Evolutionary conservation across 2,888 invertebrate genomes (phyloP).

Genomic region (Volucella inanis): DNA sequence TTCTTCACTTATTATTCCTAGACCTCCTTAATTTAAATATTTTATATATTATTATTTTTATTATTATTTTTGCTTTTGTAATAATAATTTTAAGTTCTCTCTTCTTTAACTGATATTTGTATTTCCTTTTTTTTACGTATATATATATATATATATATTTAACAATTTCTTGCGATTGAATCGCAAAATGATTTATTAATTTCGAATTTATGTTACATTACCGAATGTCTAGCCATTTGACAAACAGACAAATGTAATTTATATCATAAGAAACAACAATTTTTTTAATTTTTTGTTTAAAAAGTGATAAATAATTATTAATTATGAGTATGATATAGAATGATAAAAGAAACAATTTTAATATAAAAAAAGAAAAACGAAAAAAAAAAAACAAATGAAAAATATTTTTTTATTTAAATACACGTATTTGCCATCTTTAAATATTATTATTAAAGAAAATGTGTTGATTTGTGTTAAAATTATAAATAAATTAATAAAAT

Average conservation of each 20-base stretch:
- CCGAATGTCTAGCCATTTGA: conserved; percentile 60
- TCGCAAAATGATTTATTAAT: conserved; percentile 56
- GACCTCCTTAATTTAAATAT: conserved; percentile 49
- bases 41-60: conserved; percentile 30
- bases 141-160: background rate
- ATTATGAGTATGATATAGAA: conserved; percentile 54
- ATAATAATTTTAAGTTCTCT: conserved; percentile 17
- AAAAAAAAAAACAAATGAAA: conserved; percentile 7
- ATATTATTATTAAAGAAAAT: background rate
- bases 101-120: background rate
- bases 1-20: conserved; percentile 56
- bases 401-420: conserved; percentile 50
- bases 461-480: background rate
- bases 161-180: conserved; percentile 49
- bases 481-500: conserved; percentile 16
- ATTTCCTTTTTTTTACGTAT: background rate
- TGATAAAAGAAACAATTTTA: conserved; percentile 13
- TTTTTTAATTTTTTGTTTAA: conserved; percentile 3
- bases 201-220: conserved; percentile 65
- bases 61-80: conserved; percentile 8
- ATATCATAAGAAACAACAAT: conserved; percentile 46
- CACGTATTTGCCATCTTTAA: conserved; percentile 59
- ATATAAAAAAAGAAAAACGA: conserved; percentile 14
- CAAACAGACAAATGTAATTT: conserved; percentile 50
- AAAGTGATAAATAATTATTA: conserved; percentile 67